Percentiles rank a stretch among this genome's conserved stretches.
These are phyloP conservation scores for Frankliniella fusca DNA, from an alignment of 2,888 invertebrate genomes.

Conservation along the genomic window DNA sequence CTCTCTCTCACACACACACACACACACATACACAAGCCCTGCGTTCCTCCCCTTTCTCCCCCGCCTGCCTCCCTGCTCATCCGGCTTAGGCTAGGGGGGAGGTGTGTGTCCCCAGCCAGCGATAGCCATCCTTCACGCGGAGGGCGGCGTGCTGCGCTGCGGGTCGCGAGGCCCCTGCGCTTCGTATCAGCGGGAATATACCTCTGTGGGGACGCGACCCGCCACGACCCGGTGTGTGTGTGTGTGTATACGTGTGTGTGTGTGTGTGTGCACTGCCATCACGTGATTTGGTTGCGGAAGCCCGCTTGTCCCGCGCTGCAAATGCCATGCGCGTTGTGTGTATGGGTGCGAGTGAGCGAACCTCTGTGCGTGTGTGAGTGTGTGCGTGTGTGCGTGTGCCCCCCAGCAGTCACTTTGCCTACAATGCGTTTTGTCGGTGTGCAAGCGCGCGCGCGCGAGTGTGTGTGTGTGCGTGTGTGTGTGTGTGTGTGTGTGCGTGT, in stretches of 20 bases:
- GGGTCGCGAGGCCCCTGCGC: neutral
- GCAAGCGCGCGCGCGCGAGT: no score
- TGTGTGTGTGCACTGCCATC: neutral
- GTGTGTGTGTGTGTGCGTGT: no score
- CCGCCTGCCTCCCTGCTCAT: slow-evolving; percentile 30
- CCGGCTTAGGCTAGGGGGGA: slow-evolving; percentile 7
- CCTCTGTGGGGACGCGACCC: neutral
- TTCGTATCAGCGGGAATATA: neutral
- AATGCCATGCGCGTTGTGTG: neutral
- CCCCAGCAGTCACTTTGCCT: neutral
- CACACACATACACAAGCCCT: neutral
- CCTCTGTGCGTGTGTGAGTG: neutral
- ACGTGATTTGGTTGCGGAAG: slow-evolving; percentile 6
- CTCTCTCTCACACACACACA: slow-evolving; percentile 16
- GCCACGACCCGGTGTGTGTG: no score
- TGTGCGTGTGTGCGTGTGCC: neutral
- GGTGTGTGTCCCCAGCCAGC: neutral
- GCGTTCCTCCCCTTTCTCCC: slow-evolving; percentile 33
- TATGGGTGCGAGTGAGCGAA: neutral
- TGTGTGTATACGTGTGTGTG: no score
- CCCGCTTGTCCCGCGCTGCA: neutral
- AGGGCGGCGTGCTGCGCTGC: no score
- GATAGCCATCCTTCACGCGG: neutral
- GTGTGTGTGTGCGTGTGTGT: no score
- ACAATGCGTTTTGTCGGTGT: neutral